A percentile compares a stretch with the other conserved stretches of the same genome.
phyloP scores from a whole-genome alignment of 2,113 vertebrate genomes.

The Lipophrys pholis region DNA sequence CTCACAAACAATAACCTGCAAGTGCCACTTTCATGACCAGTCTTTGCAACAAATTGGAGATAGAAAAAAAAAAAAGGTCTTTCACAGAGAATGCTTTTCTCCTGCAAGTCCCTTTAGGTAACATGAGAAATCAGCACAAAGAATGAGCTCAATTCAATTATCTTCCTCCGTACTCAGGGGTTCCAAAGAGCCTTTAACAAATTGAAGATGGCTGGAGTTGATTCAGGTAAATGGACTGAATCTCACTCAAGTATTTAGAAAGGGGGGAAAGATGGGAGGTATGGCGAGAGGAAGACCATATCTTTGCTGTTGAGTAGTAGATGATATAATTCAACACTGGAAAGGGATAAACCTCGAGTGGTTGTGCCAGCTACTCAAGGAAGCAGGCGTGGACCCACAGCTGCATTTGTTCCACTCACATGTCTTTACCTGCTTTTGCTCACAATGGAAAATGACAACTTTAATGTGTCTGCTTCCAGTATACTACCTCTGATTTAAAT shows the following conservation, averaged over 20 bases:
- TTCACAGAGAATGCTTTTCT: conserved; percentile 46
- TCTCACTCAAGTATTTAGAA: conserved; percentile 52
- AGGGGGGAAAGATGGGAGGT: no score
- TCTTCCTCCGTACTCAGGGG: conserved; percentile 46
- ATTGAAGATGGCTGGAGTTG: conserved; percentile 67
- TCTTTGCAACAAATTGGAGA: conserved; percentile 48
- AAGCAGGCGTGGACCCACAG: not conserved
- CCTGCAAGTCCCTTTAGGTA: conserved; percentile 51
- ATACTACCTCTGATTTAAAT: conserved; percentile 38
- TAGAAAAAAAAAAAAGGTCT: conserved; percentile 45
- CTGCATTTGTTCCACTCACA: conserved; percentile 55
- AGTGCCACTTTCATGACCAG: conserved; percentile 56
- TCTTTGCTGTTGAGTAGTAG: conserved; percentile 37
- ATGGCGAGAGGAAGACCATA: not conserved
- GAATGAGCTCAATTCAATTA: conserved; percentile 75
- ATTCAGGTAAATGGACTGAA: conserved; percentile 73
- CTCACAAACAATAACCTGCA: conserved; percentile 51
- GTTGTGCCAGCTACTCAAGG: conserved; percentile 3
- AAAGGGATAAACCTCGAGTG: conserved; percentile 43
- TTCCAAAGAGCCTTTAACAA: conserved; percentile 69
- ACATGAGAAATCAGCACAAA: conserved; percentile 73
- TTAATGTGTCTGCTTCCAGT: conserved; percentile 52
- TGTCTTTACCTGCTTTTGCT: conserved; percentile 46
- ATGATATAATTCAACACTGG: conserved; percentile 48
- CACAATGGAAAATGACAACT: conserved; percentile 58